Evolutionary conservation across 2,888 invertebrate genomes (phyloP).

Genomic region (Linnaemya tessellans): DNA sequence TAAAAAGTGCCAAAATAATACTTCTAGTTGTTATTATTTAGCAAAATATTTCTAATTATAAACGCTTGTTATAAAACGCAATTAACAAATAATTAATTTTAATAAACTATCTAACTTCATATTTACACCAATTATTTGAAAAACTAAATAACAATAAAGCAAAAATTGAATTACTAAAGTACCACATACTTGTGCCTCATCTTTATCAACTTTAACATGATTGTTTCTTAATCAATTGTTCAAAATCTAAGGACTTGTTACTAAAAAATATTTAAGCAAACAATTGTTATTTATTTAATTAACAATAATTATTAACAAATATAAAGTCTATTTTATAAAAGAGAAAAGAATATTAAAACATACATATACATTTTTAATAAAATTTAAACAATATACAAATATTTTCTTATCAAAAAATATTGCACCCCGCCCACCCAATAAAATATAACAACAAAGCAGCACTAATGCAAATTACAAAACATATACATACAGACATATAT

Average conservation of each 20-base stretch:
- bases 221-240: constrained; percentile 63
- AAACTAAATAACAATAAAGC: constrained; percentile 50
- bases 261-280: constrained; percentile 50
- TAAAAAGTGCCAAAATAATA: constrained; percentile 67
- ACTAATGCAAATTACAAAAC: constrained; percentile 62
- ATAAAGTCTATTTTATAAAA: constrained; percentile 29
- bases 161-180: constrained; percentile 55
- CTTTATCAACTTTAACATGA: constrained; percentile 60
- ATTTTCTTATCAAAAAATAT: constrained; percentile 60
- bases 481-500: constrained; percentile 36
- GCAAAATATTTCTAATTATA: constrained; percentile 53
- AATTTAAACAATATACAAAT: constrained; percentile 19
- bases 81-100: constrained; percentile 14
- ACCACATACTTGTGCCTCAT: constrained; percentile 72
- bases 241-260: constrained; percentile 70
- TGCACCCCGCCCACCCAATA: constrained; percentile 71
- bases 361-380: constrained; percentile 46
- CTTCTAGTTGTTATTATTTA: constrained; percentile 60
- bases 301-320: constrained; percentile 17
- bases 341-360: constrained; percentile 13
- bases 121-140: constrained; percentile 2
- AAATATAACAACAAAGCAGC: constrained; percentile 62
- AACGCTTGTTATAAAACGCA: constrained; percentile 50
- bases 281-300: constrained; percentile 40
- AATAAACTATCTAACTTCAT: constrained; percentile 17